Evolutionary conservation across 2,888 invertebrate genomes (phyloP).

Genomic region (Yponomeuta sedellus): DNA sequence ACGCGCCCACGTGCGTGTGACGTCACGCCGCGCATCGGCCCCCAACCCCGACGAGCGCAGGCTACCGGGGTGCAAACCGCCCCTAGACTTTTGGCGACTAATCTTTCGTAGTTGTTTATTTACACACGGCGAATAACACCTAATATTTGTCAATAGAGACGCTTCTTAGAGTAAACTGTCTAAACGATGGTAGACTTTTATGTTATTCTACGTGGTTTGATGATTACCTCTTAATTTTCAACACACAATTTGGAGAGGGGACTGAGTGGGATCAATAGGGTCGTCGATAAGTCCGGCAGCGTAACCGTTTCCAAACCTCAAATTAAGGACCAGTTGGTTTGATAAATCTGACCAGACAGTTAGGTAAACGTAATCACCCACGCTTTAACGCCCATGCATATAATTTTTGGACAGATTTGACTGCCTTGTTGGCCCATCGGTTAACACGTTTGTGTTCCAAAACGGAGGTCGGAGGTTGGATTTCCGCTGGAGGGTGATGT

Average conservation of each 20-base stretch:
- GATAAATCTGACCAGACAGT: too few species aligned
- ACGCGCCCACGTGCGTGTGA: slow-evolving; percentile 66
- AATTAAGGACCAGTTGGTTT: too few species aligned
- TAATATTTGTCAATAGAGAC: background rate
- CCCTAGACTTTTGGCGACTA: slow-evolving; percentile 13
- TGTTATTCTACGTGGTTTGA: background rate
- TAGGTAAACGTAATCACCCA: too few species aligned
- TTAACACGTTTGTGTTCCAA: too few species aligned
- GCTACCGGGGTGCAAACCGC: slow-evolving; percentile 49
- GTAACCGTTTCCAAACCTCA: background rate
- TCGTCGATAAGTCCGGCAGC: background rate
- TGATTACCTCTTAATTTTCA: background rate
- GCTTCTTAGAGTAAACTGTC: background rate
- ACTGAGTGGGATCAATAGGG: background rate
- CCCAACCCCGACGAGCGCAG: slow-evolving; percentile 29
- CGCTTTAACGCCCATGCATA: too few species aligned
- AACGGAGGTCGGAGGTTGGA: too few species aligned
- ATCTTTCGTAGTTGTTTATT: background rate
- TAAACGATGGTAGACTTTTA: background rate
- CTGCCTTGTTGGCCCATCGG: too few species aligned
- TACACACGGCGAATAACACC: background rate
- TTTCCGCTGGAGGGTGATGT: too few species aligned
- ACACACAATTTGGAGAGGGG: background rate
- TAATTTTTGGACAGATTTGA: too few species aligned
- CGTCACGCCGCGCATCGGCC: slow-evolving; percentile 39